phyloP scores from a whole-genome alignment of 2,797 vertebrate species.

The Stomatorhinus walkeri region DNA sequence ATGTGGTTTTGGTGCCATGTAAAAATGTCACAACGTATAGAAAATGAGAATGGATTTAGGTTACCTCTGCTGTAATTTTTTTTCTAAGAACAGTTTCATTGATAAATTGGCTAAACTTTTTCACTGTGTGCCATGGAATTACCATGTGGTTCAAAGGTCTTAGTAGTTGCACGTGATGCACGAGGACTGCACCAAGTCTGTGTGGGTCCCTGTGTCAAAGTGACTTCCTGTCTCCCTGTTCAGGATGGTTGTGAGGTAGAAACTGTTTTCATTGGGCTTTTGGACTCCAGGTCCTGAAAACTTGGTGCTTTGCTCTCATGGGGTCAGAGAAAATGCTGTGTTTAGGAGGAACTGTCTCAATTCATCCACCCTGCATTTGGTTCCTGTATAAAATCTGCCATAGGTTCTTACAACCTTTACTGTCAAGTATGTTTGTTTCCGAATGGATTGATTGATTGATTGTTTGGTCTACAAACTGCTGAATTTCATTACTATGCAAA shows the following conservation, averaged over 20 bases:
- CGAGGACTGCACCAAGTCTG: slow-evolving; percentile 2
- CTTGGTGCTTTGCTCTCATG: neutral
- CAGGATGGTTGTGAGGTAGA: neutral
- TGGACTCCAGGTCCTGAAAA: neutral
- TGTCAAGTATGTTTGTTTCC: neutral
- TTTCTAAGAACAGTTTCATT: neutral
- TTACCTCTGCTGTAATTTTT: neutral
- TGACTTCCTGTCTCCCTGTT: neutral
- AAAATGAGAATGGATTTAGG: neutral
- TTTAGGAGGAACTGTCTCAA: neutral
- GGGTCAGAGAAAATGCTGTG: neutral
- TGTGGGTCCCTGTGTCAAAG: neutral
- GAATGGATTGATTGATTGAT: neutral
- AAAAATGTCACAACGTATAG: neutral
- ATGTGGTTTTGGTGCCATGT: neutral
- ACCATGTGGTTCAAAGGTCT: neutral
- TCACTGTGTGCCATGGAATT: neutral
- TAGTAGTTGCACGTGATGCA: neutral
- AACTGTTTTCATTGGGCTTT: neutral
- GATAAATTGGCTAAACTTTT: neutral
- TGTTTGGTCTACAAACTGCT: neutral
- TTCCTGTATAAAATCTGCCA: neutral
- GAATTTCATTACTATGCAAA: neutral
- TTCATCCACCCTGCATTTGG: neutral
- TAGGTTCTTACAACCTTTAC: neutral